Conservation (phyloP, 2,113 vertebrate genomes). For the Sarotherodon lohbergeri region DNA sequence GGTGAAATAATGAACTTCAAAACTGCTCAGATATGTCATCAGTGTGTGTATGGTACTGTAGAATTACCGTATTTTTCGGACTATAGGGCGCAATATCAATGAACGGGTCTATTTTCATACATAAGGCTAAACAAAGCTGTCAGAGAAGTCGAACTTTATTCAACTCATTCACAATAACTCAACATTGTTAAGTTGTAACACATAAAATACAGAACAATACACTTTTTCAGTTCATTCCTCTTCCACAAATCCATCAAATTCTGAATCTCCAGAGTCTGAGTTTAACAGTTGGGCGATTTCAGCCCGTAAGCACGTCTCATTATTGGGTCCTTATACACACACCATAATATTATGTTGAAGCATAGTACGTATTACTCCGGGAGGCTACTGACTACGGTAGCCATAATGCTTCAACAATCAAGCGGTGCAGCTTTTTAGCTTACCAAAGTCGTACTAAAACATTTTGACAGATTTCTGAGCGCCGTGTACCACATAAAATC, state of each 20-base stretch:
- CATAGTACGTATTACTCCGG: fast-evolving
- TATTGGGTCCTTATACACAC: background rate
- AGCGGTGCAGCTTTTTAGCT: background rate
- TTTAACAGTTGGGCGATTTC: background rate
- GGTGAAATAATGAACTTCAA: background rate
- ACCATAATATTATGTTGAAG: background rate
- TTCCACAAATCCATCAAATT: background rate
- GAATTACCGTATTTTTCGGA: background rate
- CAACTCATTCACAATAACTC: background rate
- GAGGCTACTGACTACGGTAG: fast-evolving
- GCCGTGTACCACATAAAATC: background rate
- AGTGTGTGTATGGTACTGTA: background rate
- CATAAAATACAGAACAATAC: background rate
- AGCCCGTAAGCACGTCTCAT: background rate
- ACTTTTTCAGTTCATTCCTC: background rate
- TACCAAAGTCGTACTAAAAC: background rate
- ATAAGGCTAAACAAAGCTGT: background rate
- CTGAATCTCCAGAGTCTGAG: background rate
- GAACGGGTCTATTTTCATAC: background rate
- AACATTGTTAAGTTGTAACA: background rate
- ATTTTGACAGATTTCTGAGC: background rate
- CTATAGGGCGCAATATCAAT: background rate
- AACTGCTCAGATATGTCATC: background rate
- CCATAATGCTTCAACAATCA: fast-evolving
- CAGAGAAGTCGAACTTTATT: background rate